Percentiles rank a stretch among this genome's conserved stretches.
Conservation (phyloP, 2,113 vertebrate species). For the Sciurus niger region DNA sequence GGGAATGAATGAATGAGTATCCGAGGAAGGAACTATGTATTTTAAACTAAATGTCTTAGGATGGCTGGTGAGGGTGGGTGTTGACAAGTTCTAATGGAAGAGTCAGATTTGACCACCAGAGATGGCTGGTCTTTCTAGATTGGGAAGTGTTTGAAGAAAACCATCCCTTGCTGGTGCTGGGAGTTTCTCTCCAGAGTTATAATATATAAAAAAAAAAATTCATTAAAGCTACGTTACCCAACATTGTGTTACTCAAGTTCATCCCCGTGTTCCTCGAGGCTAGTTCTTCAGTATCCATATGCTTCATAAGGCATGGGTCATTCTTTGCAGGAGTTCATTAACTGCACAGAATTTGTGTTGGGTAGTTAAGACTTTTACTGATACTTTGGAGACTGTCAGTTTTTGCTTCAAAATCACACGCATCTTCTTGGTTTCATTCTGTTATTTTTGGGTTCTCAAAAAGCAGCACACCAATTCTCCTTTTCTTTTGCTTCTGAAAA, state of each 20-base stretch:
- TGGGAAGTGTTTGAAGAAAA: slow-evolving; percentile 60
- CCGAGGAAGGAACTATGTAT: slow-evolving; percentile 16
- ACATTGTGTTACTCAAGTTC: background rate
- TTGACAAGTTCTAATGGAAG: background rate
- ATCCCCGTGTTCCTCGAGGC: background rate
- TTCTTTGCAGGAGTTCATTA: slow-evolving; percentile 53
- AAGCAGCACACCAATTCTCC: background rate
- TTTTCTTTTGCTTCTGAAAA: slow-evolving; percentile 60
- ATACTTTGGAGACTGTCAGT: slow-evolving; percentile 9
- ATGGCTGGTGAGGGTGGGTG: background rate
- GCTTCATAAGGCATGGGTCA: slow-evolving; percentile 47
- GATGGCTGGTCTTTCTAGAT: background rate
- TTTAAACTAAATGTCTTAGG: slow-evolving; percentile 55
- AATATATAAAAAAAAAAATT: slow-evolving; percentile 14
- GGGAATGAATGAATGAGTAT: background rate
- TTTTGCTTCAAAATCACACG: background rate
- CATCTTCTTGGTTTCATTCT: slow-evolving; percentile 41
- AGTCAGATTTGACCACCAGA: slow-evolving; percentile 25
- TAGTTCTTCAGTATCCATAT: background rate
- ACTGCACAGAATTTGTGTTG: background rate
- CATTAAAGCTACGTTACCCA: slow-evolving; percentile 56
- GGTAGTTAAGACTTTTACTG: background rate
- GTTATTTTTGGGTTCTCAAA: background rate
- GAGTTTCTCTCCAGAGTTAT: slow-evolving; percentile 38
- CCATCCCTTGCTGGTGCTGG: background rate